Base-by-base conservation (phyloP, 2,113 vertebrate species). In the Fulica atra region DNA sequence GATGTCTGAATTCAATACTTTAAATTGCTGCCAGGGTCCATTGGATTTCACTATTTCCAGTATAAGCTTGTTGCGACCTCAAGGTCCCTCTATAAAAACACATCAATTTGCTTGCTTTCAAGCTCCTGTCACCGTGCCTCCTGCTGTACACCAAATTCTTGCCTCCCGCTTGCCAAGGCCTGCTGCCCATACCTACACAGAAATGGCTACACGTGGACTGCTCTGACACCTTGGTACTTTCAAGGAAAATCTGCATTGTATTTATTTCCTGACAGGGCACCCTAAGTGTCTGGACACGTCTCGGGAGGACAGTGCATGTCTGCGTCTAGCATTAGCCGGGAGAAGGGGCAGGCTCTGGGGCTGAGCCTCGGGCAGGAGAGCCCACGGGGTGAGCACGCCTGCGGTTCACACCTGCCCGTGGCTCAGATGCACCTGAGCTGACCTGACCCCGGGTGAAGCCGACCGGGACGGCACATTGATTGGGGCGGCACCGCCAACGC, bases 131-230 rank as follows among this genome's bases (percentile, higher is more conserved):
- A n/a, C 81, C 48, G 6, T 2, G 26, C n/a, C 16, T 92, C 54
- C 76, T 36, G 4, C 0, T 8, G 24, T 2, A 23, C 17, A 17
- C 4, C 3, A 0, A 0, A 3, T 21, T 19, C 54, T 23, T 18
- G 42, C 42, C 64, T 74, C 33, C 36, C 10, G 4, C 28, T n/a
- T 5, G 28, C 46, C 48, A 35, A 33, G 86, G 77, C 81, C 81
- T 85, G 48, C 35, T 54, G 28, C 5, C 56, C 57, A 13, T 4
- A 25, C 12, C 42, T 17, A 16, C 46, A 18, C 0, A 5, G 38
- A 48, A 64, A 77, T 0, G 8, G 33, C 18, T 40, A 40, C 25
- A n/a, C 1, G 14, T 4, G 16, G 35, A 10, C 42, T 84, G 59
- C 20, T 35, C 11, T 8, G 33, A 11, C 8, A 63, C 44, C 29